phyloP scores from a whole-genome alignment of 1,140 invertebrate species.

The Nasonia longicornis region DNA sequence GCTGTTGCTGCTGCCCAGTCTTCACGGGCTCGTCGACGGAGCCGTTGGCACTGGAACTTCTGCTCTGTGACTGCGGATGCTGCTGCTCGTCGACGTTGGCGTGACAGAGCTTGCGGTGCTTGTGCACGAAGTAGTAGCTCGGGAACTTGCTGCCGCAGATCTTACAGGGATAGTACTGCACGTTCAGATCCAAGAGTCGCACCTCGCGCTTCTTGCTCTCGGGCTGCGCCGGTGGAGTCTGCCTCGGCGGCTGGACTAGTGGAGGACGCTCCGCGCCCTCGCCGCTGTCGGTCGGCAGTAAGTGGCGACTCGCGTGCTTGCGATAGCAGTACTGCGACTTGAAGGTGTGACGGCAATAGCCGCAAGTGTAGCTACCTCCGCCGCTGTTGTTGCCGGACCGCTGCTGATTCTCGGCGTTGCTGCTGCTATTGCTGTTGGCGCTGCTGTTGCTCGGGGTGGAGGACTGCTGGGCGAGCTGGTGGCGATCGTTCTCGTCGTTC shows the following conservation, averaged over 20 bases:
- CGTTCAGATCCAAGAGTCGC: constrained; percentile 80
- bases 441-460: not conserved
- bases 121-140: constrained; percentile 93
- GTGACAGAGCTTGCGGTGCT: constrained; percentile 88
- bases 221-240: not conserved
- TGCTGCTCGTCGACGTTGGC: constrained; percentile 62
- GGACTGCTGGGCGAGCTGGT: not conserved
- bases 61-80: not conserved
- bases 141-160: constrained; percentile 92
- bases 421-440: not conserved
- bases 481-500: constrained; percentile 59
- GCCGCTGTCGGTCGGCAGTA: constrained; percentile 32
- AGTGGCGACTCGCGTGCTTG: constrained; percentile 38
- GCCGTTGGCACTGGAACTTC: constrained; percentile 27
- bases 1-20: not conserved
- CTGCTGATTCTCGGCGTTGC: constrained; percentile 58
- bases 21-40: not conserved
- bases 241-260: constrained; percentile 6
- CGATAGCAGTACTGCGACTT: constrained; percentile 84
- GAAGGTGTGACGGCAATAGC: constrained; percentile 85
- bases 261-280: constrained; percentile 27
- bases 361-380: constrained; percentile 73
- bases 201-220: constrained; percentile 67
- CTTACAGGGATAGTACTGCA: constrained; percentile 93
- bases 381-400: constrained; percentile 30